Conservation (phyloP, 37 sponge, comb jelly and placozoan species). For the Beroe ovata region DNA sequence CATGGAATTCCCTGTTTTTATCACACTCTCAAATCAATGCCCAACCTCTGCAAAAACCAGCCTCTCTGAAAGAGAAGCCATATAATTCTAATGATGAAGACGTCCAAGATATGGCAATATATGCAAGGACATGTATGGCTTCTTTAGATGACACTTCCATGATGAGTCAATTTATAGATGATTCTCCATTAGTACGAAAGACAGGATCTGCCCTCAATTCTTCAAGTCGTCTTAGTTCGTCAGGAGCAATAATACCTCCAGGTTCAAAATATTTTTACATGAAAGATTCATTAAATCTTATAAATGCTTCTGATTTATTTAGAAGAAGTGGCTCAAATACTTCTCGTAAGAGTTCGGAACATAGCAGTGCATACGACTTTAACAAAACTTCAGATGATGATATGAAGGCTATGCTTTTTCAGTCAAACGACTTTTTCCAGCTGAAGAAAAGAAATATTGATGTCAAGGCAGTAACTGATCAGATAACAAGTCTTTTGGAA, state of each 20-base stretch:
- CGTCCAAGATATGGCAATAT: background rate
- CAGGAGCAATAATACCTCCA: too few relatives aligned
- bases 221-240: background rate
- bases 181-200: background rate
- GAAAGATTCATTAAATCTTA: background rate
- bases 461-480: background rate
- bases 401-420: constrained; percentile 24
- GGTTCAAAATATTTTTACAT: background rate
- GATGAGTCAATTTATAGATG: background rate
- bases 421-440: background rate
- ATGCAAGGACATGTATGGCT: background rate
- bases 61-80: background rate
- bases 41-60: too few relatives aligned
- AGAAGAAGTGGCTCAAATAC: background rate
- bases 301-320: background rate
- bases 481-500: background rate
- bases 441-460: background rate
- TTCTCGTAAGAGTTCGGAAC: background rate
- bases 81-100: background rate
- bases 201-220: background rate
- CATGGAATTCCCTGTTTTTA: too few relatives aligned
- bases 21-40: too few relatives aligned
- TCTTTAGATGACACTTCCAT: background rate
- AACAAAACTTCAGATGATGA: constrained; percentile 1
- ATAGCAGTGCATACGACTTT: background rate